Percentiles rank a stretch among this genome's conserved stretches.
These are phyloP conservation scores for Scartelaos histophorus DNA, from an alignment of 2,113 vertebrate species.

Conservation along the genomic window DNA sequence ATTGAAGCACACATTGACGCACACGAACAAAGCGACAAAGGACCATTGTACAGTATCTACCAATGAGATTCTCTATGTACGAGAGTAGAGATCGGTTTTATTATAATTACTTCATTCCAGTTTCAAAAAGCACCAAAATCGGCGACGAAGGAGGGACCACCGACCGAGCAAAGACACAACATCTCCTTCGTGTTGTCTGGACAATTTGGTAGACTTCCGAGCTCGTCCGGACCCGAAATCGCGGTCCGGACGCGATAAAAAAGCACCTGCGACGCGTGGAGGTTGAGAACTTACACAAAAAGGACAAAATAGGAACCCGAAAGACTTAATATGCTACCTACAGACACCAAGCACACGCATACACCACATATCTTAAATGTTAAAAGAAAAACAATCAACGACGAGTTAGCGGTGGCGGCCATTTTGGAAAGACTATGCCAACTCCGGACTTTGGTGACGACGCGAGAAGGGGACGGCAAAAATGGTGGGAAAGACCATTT, in stretches of 20 bases:
- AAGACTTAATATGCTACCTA: slow-evolving; percentile 71
- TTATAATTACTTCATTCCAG: slow-evolving; percentile 64
- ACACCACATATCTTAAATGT: slow-evolving; percentile 24
- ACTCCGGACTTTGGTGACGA: slow-evolving; percentile 58
- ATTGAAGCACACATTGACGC: slow-evolving; percentile 31
- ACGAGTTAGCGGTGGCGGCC: slow-evolving; percentile 33
- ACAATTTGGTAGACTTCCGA: slow-evolving; percentile 57
- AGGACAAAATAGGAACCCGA: slow-evolving; percentile 50
- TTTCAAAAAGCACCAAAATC: slow-evolving; percentile 58
- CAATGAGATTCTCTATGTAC: slow-evolving; percentile 56
- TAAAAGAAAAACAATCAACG: slow-evolving; percentile 41
- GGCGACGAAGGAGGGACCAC: slow-evolving; percentile 40
- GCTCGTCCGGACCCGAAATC: slow-evolving; percentile 52
- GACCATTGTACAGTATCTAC: slow-evolving; percentile 73
- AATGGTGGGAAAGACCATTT: slow-evolving; percentile 51
- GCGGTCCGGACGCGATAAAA: slow-evolving; percentile 47
- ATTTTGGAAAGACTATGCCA: slow-evolving; percentile 44
- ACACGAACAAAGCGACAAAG: slow-evolving; percentile 50
- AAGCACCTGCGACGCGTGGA: slow-evolving; percentile 32
- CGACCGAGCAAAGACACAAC: slow-evolving; percentile 36
- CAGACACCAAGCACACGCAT: slow-evolving; percentile 39
- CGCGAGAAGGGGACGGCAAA: slow-evolving; percentile 47
- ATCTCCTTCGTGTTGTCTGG: slow-evolving; percentile 39
- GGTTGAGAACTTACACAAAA: slow-evolving; percentile 38
- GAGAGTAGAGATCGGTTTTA: slow-evolving; percentile 56